Evolutionary conservation across 2,113 vertebrate species (phyloP).

Genomic region (Gracilinanus agilis): DNA sequence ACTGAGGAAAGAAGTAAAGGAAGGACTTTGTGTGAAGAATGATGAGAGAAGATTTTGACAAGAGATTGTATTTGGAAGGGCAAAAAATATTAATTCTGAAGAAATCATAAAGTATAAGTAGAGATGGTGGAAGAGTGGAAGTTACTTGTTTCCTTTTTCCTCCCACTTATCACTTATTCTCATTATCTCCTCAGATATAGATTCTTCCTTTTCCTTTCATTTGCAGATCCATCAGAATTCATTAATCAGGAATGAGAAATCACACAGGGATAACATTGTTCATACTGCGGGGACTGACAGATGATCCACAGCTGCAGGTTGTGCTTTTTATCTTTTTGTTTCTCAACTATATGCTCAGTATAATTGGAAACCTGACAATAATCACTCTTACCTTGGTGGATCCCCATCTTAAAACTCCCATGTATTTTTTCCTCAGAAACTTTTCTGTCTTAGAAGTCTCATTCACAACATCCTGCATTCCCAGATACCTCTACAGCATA

Average conservation of each 20-base stretch:
- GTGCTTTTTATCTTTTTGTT: conserved; percentile 62
- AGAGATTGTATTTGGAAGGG: background rate
- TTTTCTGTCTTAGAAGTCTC: conserved; percentile 66
- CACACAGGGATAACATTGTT: conserved; percentile 53
- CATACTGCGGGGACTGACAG: conserved; percentile 63
- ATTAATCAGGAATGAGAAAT: conserved; percentile 60
- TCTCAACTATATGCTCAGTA: conserved; percentile 39
- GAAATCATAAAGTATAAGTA: background rate
- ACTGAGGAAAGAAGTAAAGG: background rate
- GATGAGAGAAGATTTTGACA: background rate
- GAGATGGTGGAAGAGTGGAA: background rate
- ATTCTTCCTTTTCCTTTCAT: conserved; percentile 22
- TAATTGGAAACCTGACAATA: conserved; percentile 58
- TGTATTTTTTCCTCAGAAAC: conserved; percentile 64
- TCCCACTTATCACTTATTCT: background rate
- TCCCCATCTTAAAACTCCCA: conserved; percentile 55
- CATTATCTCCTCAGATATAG: background rate
- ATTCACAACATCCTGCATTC: conserved; percentile 64
- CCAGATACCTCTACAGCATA: conserved; percentile 54
- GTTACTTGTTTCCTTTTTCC: background rate
- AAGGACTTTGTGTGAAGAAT: background rate
- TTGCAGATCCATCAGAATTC: conserved; percentile 26
- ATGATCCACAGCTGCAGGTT: conserved; percentile 57
- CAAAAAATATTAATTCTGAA: background rate
- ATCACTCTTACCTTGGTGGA: conserved; percentile 52